Evolutionary conservation across 2,113 vertebrate species (phyloP), one percentile per base, ranked within the genome.

Genomic region (Alouatta palliata): DNA sequence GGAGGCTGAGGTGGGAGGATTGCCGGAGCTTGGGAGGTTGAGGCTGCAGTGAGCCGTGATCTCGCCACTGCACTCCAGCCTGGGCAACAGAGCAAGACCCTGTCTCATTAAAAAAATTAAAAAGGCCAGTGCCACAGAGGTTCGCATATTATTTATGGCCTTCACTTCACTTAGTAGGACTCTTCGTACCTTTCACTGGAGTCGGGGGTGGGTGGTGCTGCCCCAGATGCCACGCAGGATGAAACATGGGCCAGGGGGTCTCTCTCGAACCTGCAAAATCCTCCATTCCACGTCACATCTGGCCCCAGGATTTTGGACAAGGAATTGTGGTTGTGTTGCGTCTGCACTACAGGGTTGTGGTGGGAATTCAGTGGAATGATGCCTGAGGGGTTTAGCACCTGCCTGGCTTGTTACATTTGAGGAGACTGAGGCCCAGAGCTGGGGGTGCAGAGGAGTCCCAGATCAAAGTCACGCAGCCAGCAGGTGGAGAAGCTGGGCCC

Each of bases 261-360:
- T 8, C 11, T 37, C 73, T 8, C 6, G 80, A 71, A 8, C 40
- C 45, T 17, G 6, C n/a, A 14, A 21, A 21, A 25, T 68, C 25
- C 23, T 35, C 43, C 30, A 40, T 27, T 71, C 71, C 64, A 75
- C 7, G 0, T 9, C 23, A 13, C 25, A 10, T 3, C 8, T 58
- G 75, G 64, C 20, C 58, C 19, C 8, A 0, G 2, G 13, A 61
- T 19, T 40, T 52, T 80, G 9, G 70, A 32, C 25, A 35, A 66
- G 61, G 8, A 32, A 4, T 71, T 9, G 20, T 2, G 54, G 35
- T 13, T 56, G 73, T 27, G n/a, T 14, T 4, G n/a, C 21, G 12
- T 47, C 32, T 12, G 14, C 5, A 8, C n/a, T 58, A 2, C 6
- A 35, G 10, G 75, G 47, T 2, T 6, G 3, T 8, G 5, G 3